Evolutionary conservation across 2,797 vertebrate genomes (phyloP), one percentile per base, ranked within the genome.

Genomic region (Dendrocincla fuliginosa): DNA sequence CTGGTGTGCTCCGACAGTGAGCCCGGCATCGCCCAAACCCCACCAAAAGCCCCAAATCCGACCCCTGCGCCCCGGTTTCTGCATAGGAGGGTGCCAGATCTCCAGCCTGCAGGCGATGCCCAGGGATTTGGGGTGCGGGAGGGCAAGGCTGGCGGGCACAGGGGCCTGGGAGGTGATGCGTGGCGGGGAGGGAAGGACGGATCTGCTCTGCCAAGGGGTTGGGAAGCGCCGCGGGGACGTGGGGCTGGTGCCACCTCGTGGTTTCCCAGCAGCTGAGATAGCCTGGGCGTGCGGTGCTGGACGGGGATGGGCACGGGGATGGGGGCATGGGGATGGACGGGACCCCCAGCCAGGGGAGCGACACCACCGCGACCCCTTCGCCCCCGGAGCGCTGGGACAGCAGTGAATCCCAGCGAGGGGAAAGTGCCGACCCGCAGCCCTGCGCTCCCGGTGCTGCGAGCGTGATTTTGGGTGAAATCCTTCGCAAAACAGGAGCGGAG

Each of bases 231-330:
- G 2, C 1, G 84, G 82, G 75, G 90, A 84, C 37, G 42, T 4
- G 28, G 68, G 90, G 60, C 75, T 95, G 96, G 87, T 96, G 96
- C 96, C 96, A 96, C 92, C 96, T 96, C 85, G 96, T 91, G 96
- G 96, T 68, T n/a, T 5, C 0, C 3, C 6, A 0, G 53, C 39
- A 4, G 61, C 73, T 0, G 42, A 52, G 50, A 44, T 3, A 1
- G 7, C 24, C 13, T 0, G 77, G 77, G 1, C 5, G 7, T 1
- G 27, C 10, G 2, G 41, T 0, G 22, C 35, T 3, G 13, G 46
- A 9, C 77, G 15, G 16, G 0, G 4, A 28, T 5, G 89, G 42
- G 2, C 25, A 19, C 1, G 4, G 33, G 2, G 0, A 5, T 0
- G 7, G 23, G 6, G 70, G 2, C 53, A 28, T 7, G 0, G 75